Percentiles rank a stretch among this genome's conserved stretches.
Conservation (phyloP, 2,888 invertebrate genomes). For the Drosophila aldrichi region DNA sequence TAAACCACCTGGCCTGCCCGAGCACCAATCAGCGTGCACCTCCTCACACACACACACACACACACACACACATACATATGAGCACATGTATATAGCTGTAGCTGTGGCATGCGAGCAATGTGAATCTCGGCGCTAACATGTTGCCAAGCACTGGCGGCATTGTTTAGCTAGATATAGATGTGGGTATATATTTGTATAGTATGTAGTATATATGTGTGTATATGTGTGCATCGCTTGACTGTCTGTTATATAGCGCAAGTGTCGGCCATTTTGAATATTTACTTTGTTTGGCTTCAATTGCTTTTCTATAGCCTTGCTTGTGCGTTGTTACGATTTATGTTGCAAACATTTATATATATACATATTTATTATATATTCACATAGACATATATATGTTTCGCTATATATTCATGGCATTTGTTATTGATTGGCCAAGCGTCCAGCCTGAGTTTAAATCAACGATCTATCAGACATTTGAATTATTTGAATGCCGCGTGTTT, state of each 20-base stretch:
- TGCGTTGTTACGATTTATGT: slow-evolving; percentile 45
- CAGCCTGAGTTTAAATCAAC: slow-evolving; percentile 34
- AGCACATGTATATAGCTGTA: background rate
- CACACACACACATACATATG: background rate
- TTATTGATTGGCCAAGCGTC: slow-evolving; percentile 46
- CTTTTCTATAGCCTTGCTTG: slow-evolving; percentile 29
- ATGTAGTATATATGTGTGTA: slow-evolving; percentile 11
- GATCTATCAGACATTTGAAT: slow-evolving; percentile 36
- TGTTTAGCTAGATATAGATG: slow-evolving; percentile 48
- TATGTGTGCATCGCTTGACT: background rate
- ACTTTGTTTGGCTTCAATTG: slow-evolving; percentile 52
- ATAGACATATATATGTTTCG: background rate
- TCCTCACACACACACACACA: slow-evolving; percentile 18
- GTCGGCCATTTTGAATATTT: slow-evolving; percentile 84
- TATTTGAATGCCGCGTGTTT: slow-evolving; percentile 49
- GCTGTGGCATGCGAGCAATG: slow-evolving; percentile 53
- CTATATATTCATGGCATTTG: slow-evolving; percentile 22
- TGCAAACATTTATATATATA: slow-evolving; percentile 28
- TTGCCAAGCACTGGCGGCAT: slow-evolving; percentile 67
- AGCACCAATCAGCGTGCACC: slow-evolving; percentile 63
- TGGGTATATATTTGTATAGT: background rate
- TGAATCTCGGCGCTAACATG: slow-evolving; percentile 79
- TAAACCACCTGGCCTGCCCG: slow-evolving; percentile 59
- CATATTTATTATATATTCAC: background rate
- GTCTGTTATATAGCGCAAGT: slow-evolving; percentile 39